A percentile compares a stretch with the other conserved stretches of the same genome.
Evolutionary conservation across 2,888 invertebrate species (phyloP).

Genomic region (Nomada hirtipes): DNA sequence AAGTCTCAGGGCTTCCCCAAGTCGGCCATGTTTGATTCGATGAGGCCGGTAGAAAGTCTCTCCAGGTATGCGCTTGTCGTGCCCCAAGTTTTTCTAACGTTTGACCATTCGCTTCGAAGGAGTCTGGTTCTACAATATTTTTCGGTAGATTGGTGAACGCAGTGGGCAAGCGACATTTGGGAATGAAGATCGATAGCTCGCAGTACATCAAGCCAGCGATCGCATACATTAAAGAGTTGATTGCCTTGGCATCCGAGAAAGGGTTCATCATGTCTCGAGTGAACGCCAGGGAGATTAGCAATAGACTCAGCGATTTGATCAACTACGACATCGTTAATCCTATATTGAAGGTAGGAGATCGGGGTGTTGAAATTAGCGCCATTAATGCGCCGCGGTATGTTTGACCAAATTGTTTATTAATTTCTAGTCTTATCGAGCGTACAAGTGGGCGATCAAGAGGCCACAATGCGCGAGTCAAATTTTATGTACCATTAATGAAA

Average conservation of each 20-base stretch:
- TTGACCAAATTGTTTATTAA: not conserved
- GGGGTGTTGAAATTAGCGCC: too few species aligned
- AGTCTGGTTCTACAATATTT: not conserved
- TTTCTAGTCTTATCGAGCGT: conserved; percentile 90
- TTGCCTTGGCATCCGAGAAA: conserved; percentile 89
- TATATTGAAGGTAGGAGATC: conserved; percentile 85
- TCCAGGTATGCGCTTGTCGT: conserved; percentile 82
- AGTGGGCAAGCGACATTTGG: conserved; percentile 89
- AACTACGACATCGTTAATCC: conserved; percentile 94
- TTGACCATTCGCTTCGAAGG: not conserved
- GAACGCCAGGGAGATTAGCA: conserved; percentile 90
- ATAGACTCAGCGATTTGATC: conserved; percentile 91
- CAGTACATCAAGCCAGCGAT: conserved; percentile 92
- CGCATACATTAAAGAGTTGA: conserved; percentile 89
- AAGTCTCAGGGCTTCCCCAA: conserved; percentile 92
- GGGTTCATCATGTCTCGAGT: conserved; percentile 88
- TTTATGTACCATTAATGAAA: conserved; percentile 91
- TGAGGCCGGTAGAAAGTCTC: conserved; percentile 89
- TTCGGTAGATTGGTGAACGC: conserved; percentile 87
- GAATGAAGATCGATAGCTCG: conserved; percentile 89
- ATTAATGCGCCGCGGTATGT: too few species aligned
- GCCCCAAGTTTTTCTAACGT: not conserved
- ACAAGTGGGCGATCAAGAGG: conserved; percentile 89
- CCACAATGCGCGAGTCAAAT: conserved; percentile 92
- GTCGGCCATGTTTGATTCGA: conserved; percentile 88